Conservation (phyloP, 1,140 invertebrate genomes). For the Archivesica marissinica region DNA sequence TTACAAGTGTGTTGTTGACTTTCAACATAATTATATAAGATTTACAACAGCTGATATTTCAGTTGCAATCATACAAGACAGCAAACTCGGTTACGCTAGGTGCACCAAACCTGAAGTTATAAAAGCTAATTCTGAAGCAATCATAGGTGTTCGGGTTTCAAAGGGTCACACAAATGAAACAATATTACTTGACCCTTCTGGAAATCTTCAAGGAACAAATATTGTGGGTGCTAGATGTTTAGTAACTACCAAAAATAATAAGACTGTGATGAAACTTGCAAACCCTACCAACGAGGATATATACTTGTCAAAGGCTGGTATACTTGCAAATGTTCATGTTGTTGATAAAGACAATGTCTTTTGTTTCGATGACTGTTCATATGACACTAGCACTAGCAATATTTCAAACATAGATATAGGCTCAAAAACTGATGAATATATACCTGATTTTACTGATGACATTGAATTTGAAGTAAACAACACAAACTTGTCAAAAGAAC, state of each 20-base stretch:
- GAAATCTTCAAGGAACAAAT: slow-evolving; percentile 18
- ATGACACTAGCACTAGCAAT: neutral
- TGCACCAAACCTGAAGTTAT: slow-evolving; percentile 27
- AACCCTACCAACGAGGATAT: slow-evolving; percentile 42
- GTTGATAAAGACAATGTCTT: neutral
- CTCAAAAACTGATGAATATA: neutral
- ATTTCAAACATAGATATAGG: neutral
- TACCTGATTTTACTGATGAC: neutral
- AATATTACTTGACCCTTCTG: slow-evolving; percentile 58
- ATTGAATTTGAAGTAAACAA: slow-evolving; percentile 50
- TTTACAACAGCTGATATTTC: slow-evolving; percentile 15
- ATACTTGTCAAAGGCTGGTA: neutral
- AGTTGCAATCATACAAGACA: slow-evolving; percentile 11
- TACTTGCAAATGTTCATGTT: neutral
- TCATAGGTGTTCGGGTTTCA: slow-evolving; percentile 43
- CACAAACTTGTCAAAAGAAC: slow-evolving; percentile 13
- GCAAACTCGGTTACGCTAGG: slow-evolving; percentile 34
- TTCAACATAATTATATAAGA: too few relatives aligned
- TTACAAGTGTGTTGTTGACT: slow-evolving; percentile 33
- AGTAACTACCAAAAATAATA: slow-evolving; percentile 43
- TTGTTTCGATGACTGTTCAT: neutral
- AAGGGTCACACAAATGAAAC: slow-evolving; percentile 32
- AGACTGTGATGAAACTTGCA: neutral
- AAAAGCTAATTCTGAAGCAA: slow-evolving; percentile 39
- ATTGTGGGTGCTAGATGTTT: slow-evolving; percentile 48